Conservation (phyloP, 2,888 invertebrate species). For the Caenorhabditis imperialis region DNA sequence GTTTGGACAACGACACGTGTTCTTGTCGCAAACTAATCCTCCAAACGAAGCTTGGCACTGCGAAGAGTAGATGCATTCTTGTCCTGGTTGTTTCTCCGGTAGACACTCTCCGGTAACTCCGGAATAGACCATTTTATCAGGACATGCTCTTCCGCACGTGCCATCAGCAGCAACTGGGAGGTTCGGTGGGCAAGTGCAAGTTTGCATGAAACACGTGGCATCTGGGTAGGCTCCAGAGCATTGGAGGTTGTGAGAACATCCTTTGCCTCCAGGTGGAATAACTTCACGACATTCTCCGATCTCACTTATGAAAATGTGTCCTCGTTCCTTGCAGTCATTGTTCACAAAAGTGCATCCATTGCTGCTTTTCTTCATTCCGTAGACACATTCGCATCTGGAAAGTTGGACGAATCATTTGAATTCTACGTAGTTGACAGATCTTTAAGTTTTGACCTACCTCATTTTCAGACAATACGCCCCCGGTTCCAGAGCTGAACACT, state of each 20-base stretch:
- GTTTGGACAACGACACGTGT: constrained; percentile 69
- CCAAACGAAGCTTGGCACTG: constrained; percentile 75
- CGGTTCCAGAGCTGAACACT: constrained; percentile 75
- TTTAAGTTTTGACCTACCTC: constrained; percentile 12
- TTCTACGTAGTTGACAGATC: not conserved
- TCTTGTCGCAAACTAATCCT: constrained; percentile 75
- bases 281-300: constrained; percentile 77
- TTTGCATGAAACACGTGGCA: constrained; percentile 68
- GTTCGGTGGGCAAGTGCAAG: constrained; percentile 74
- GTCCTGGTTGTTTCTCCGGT: constrained; percentile 77
- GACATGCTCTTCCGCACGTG: constrained; percentile 76
- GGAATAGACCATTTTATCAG: constrained; percentile 72
- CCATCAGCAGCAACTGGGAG: constrained; percentile 77
- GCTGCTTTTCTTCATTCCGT: constrained; percentile 75
- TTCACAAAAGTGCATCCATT: constrained; percentile 77
- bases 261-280: constrained; percentile 75
- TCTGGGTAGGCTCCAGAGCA: constrained; percentile 73
- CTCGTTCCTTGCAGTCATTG: constrained; percentile 74
- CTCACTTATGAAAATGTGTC: constrained; percentile 77
- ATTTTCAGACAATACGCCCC: constrained; percentile 77
- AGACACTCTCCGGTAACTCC: constrained; percentile 77
- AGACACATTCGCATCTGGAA: constrained; percentile 73
- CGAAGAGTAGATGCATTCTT: constrained; percentile 75
- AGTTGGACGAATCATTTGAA: not conserved
- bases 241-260: constrained; percentile 77